Percentiles rank a stretch among this genome's conserved stretches.
Evolutionary conservation across 2,888 invertebrate genomes (phyloP).

Genomic region (Ormyrus labotus): DNA sequence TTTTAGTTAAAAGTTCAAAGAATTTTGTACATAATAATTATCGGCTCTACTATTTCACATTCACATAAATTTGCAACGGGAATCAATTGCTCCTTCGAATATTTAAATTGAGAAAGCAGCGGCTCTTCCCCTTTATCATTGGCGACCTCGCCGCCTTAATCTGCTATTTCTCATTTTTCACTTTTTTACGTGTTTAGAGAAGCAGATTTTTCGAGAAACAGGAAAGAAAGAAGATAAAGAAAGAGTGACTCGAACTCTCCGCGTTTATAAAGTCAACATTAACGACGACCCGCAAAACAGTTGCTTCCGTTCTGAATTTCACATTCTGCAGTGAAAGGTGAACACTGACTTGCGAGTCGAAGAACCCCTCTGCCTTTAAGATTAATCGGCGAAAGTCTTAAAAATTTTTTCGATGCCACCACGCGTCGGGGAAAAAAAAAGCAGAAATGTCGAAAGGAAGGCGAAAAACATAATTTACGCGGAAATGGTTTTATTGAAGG

Average conservation of each 20-base stretch:
- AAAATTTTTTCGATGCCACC: slow-evolving; percentile 34
- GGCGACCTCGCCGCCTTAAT: slow-evolving; percentile 33
- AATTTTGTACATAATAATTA: not conserved
- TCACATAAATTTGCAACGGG: not conserved
- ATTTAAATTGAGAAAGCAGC: no score
- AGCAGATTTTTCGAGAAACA: not conserved
- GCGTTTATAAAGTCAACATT: slow-evolving; percentile 27
- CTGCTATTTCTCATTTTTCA: slow-evolving; percentile 9
- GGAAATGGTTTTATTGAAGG: not conserved
- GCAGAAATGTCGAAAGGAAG: slow-evolving; percentile 30
- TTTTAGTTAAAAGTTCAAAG: no score
- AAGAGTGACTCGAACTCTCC: slow-evolving; percentile 17
- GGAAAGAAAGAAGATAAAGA: slow-evolving; percentile 14
- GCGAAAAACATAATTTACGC: slow-evolving; percentile 9
- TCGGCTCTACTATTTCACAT: not conserved
- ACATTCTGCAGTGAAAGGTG: slow-evolving; percentile 58
- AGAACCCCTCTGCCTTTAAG: slow-evolving; percentile 24
- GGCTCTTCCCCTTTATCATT: not conserved
- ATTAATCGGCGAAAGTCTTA: slow-evolving; percentile 57
- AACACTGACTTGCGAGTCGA: slow-evolving; percentile 3
- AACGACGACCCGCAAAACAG: slow-evolving; percentile 54
- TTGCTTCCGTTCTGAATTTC: slow-evolving; percentile 58
- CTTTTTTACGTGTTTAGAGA: not conserved
- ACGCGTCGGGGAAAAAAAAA: not conserved
- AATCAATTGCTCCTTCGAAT: slow-evolving; percentile 29